Evolutionary conservation across 2,888 invertebrate genomes (phyloP), one percentile per base, ranked within the genome.

Genomic region (Corythucha ciliata): DNA sequence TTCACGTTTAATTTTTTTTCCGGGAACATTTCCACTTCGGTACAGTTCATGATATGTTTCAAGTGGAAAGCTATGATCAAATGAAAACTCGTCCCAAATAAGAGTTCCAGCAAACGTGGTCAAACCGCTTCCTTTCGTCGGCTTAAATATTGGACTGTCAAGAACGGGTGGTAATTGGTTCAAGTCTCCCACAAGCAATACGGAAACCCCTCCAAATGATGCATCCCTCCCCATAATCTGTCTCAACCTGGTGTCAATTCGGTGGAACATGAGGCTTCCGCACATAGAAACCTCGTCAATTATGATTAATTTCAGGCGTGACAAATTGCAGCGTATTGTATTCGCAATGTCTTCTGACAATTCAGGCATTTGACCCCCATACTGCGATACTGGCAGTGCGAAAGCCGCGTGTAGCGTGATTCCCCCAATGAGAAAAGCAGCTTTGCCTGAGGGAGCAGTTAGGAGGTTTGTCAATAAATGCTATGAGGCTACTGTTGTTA

Each of bases 121-220:
- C 33, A 47, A 36, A 24, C 52, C 48, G 32, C 42, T 45, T 6
- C 40, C 29, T 24, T 52, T 48, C 18, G 58, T 46, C 16, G 48
- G 22, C 21, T 47, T 48, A 53, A 59, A 65, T 34, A 64, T 54
- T 21, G 56, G 48, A 5, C 37, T 42, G 37, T 64, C 63, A 24
- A 56, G 56, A 14, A 66, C 64, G 12, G 65, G 64, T 18, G 63
- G 62, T 27, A 66, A 55, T 57, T 67, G 65, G 54, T 63, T 58
- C 12, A 66, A 60, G 53, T 67, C 66, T 18, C 66, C 67, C 39
- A 67, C 60, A 12, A 61, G 56, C 10, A 66, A 49, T 6, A 67
- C 57, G 8, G 64, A 64, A 4, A 64, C 39, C 16, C 48, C 52
- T 22, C 48, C 48, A 21, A 52, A 52, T 14, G 47, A 29, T 10